These are phyloP conservation scores for Polietes domitor DNA, from an alignment of 2,888 invertebrate genomes.

Conservation along the genomic window DNA sequence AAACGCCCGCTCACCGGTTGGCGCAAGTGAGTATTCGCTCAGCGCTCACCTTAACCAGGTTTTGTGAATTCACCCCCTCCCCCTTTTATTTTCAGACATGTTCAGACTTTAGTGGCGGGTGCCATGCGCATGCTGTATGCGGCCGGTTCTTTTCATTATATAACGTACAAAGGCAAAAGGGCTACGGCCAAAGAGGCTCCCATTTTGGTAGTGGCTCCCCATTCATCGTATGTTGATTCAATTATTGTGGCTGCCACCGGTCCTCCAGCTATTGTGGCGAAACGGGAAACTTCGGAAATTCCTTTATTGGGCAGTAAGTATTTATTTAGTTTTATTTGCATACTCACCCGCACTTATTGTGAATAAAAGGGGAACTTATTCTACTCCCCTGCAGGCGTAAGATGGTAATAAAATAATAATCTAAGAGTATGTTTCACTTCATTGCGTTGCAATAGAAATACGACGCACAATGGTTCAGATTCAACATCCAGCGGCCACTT, in stretches of 20 bases:
- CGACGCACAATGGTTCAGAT: too few species aligned
- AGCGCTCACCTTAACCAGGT: not conserved
- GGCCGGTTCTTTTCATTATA: slow-evolving; percentile 90
- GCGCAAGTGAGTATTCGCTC: slow-evolving; percentile 87
- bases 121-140: slow-evolving; percentile 90
- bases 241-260: slow-evolving; percentile 90
- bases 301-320: slow-evolving; percentile 95
- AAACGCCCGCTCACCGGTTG: slow-evolving; percentile 91
- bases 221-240: slow-evolving; percentile 95
- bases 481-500: too few species aligned
- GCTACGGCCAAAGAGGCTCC: slow-evolving; percentile 88
- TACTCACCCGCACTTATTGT: too few species aligned
- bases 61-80: slow-evolving; percentile 7
- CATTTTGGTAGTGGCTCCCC: slow-evolving; percentile 92
- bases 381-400: too few species aligned
- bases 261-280: slow-evolving; percentile 95
- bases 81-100: slow-evolving; percentile 82
- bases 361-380: too few species aligned
- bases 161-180: slow-evolving; percentile 87
- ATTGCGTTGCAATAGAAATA: too few species aligned
- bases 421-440: too few species aligned
- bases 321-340: too few species aligned
- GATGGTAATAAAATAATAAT: too few species aligned
- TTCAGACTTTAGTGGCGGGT: slow-evolving; percentile 85
- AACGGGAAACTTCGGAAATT: slow-evolving; percentile 90